Percentiles rank a stretch among this genome's conserved stretches.
Evolutionary conservation across 2,888 invertebrate species (phyloP).

Genomic region (Drosophila rellima): DNA sequence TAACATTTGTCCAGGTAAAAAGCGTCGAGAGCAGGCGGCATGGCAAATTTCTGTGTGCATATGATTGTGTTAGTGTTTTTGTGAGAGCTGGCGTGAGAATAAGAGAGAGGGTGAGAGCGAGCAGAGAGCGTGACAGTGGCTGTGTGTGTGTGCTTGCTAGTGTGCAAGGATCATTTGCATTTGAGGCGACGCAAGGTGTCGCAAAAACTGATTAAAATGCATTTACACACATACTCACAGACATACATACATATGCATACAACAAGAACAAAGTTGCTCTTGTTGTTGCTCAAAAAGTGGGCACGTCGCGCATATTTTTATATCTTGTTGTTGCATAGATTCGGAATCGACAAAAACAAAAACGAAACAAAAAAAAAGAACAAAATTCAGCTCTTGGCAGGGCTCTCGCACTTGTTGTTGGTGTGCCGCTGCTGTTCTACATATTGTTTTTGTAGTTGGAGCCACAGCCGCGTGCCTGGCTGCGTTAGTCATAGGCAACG

Average conservation of each 20-base stretch:
- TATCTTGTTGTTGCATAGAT: slow-evolving; percentile 65
- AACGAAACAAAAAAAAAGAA: slow-evolving; percentile 18
- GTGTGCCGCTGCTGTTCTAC: slow-evolving; percentile 64
- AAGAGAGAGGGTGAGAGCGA: slow-evolving; percentile 29
- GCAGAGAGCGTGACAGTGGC: slow-evolving; percentile 46
- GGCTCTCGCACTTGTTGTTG: slow-evolving; percentile 67
- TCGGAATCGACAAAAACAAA: slow-evolving; percentile 49
- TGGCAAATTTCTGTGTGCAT: slow-evolving; percentile 43
- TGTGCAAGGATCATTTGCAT: slow-evolving; percentile 77
- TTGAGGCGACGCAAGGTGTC: slow-evolving; percentile 75
- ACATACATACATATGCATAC: slow-evolving; percentile 15
- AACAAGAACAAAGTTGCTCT: slow-evolving; percentile 57
- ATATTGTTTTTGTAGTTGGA: slow-evolving; percentile 78
- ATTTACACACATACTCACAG: slow-evolving; percentile 55
- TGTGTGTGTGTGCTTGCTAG: slow-evolving; percentile 17
- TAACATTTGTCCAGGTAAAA: slow-evolving; percentile 81
- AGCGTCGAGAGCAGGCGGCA: slow-evolving; percentile 57
- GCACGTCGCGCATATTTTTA: slow-evolving; percentile 78
- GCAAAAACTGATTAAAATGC: slow-evolving; percentile 75
- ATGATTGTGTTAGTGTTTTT: slow-evolving; percentile 3
- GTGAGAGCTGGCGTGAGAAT: slow-evolving; percentile 29
- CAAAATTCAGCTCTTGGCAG: slow-evolving; percentile 36
- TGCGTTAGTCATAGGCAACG: slow-evolving; percentile 74
- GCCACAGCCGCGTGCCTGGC: slow-evolving; percentile 72
- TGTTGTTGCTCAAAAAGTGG: slow-evolving; percentile 73